phyloP scores from a whole-genome alignment of 2,113 vertebrate species.

The Elephas maximus region DNA sequence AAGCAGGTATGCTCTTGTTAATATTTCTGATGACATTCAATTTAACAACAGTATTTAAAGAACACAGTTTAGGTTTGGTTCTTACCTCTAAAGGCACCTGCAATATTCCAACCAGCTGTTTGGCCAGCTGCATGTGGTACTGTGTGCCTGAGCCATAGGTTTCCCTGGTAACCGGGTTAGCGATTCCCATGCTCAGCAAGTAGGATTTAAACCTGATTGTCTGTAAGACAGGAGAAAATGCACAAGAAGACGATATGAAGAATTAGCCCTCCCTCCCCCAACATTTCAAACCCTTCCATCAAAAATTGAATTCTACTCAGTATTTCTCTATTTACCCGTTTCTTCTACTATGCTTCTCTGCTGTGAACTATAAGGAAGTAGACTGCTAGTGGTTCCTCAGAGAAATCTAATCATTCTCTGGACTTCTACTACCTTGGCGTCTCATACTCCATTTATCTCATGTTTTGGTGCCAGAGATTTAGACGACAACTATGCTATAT shows the following conservation, averaged over 20 bases:
- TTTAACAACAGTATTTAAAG: conserved; percentile 28
- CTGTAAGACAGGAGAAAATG: conserved; percentile 83
- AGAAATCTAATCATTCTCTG: neutral
- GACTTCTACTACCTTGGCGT: neutral
- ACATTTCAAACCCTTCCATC: neutral
- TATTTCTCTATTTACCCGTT: neutral
- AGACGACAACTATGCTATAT: neutral
- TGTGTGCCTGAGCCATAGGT: conserved; percentile 97
- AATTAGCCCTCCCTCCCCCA: neutral
- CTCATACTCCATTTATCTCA: neutral
- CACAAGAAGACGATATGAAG: neutral
- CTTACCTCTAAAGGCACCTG: conserved; percentile 95
- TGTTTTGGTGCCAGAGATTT: conserved; percentile 15
- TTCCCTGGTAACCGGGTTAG: conserved; percentile 97
- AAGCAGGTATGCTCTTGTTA: neutral
- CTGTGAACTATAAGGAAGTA: neutral
- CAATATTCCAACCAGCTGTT: conserved; percentile 95
- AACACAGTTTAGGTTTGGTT: neutral
- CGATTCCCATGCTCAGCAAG: conserved; percentile 98
- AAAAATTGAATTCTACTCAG: neutral
- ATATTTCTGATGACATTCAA: neutral
- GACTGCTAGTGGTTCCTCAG: neutral
- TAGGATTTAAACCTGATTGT: conserved; percentile 99
- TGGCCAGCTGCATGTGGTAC: conserved; percentile 98
- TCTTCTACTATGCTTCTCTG: neutral